Evolutionary conservation across 1,140 invertebrate species (phyloP).

Genomic region (Belonocnema kinseyi): DNA sequence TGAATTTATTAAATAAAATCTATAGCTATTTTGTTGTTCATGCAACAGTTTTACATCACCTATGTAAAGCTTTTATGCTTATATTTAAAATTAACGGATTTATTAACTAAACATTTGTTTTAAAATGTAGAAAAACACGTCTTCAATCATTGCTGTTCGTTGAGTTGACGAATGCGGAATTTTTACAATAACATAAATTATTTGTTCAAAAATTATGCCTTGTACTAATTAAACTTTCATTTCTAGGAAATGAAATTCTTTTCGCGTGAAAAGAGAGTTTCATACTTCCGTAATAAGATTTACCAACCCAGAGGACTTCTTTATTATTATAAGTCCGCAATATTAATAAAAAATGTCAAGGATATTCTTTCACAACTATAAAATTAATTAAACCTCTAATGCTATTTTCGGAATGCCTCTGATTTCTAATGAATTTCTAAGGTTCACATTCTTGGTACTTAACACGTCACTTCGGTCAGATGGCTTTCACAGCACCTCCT

Average conservation of each 20-base stretch:
- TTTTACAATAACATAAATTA: neutral
- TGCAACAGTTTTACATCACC: no score
- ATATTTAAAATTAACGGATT: no score
- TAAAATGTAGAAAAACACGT: no score
- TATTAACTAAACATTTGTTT: no score
- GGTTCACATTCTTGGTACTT: slow-evolving; percentile 1
- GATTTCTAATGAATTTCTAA: neutral
- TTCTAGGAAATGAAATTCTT: neutral
- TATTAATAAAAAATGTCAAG: no score
- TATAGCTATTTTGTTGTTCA: no score
- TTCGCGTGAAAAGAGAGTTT: neutral
- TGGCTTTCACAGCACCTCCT: neutral
- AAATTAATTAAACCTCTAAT: neutral
- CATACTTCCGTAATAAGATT: neutral
- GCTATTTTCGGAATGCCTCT: neutral
- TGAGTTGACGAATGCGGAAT: neutral
- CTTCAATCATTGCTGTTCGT: neutral
- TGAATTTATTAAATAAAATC: no score
- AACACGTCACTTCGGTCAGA: slow-evolving; percentile 5
- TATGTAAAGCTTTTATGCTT: no score
- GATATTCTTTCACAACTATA: no score
- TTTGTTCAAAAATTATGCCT: neutral
- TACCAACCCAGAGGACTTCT: neutral
- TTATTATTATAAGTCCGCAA: no score
- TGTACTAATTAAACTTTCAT: slow-evolving; percentile 7